Evolutionary conservation across 2,797 vertebrate genomes (phyloP).

Genomic region (Setipinna tenuifilis): DNA sequence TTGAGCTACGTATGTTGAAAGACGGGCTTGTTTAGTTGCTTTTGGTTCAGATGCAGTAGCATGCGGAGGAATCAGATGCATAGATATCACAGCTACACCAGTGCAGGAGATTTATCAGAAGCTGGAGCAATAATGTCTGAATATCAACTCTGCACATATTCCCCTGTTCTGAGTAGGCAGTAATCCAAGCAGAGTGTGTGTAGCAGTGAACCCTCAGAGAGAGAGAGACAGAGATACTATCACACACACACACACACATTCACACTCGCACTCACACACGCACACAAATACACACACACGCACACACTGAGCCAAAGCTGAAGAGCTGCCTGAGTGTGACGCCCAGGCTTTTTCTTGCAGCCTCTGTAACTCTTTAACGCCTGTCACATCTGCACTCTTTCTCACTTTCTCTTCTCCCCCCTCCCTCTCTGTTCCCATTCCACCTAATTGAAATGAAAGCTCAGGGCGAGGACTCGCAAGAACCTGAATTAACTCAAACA

Average conservation of each 20-base stretch:
- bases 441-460: slow-evolving; percentile 65
- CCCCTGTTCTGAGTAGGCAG: neutral
- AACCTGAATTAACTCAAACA: slow-evolving; percentile 64
- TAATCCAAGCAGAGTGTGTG: neutral
- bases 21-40: neutral
- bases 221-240: too few relatives aligned
- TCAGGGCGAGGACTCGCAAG: slow-evolving; percentile 63
- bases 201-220: neutral
- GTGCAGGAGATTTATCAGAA: neutral
- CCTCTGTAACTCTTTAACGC: slow-evolving; percentile 37
- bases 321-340: neutral
- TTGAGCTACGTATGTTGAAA: neutral
- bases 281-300: slow-evolving; percentile 4
- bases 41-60: neutral
- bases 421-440: slow-evolving; percentile 34
- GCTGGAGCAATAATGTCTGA: neutral
- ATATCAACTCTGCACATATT: neutral
- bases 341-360: neutral
- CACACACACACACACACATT: neutral
- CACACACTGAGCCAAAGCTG: neutral
- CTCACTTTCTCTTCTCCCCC: slow-evolving; percentile 18
- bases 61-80: neutral
- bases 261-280: neutral
- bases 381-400: slow-evolving; percentile 33
- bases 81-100: neutral